Conservation (phyloP, 2,113 vertebrate species). For the Cyprinus carpio region DNA sequence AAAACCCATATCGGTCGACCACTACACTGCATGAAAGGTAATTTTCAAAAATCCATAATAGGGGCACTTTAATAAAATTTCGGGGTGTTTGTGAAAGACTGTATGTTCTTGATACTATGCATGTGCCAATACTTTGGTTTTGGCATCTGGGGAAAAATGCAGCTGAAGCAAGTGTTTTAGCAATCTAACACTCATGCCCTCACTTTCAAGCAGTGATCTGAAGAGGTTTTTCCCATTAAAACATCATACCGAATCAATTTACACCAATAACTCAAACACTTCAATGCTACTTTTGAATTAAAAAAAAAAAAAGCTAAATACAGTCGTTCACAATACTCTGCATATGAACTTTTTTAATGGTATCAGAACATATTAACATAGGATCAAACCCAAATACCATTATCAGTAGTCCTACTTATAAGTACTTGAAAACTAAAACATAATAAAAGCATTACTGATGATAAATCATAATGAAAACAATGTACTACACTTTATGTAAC, state of each 20-base stretch:
- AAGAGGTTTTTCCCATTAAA: background rate
- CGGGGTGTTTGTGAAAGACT: background rate
- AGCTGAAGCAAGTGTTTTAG: conserved; percentile 3
- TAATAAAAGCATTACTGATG: background rate
- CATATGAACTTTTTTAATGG: background rate
- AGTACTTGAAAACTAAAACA: background rate
- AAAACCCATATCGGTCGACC: no score
- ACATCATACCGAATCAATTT: conserved; percentile 4
- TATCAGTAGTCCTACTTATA: background rate
- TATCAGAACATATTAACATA: background rate
- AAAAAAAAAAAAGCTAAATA: background rate
- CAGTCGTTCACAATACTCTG: conserved; percentile 2
- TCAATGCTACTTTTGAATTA: background rate
- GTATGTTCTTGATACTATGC: background rate
- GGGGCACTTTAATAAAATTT: background rate
- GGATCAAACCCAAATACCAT: background rate
- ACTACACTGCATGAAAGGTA: no score
- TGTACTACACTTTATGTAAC: background rate
- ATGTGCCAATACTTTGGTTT: background rate
- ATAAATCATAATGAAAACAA: background rate
- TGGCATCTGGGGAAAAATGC: background rate
- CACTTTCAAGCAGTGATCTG: background rate
- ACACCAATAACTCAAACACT: background rate
- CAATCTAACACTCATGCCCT: background rate
- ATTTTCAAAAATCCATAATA: no score